A percentile compares a stretch with the other conserved stretches of the same genome.
Evolutionary conservation across 2,113 vertebrate genomes (phyloP).

Genomic region (Tenrec ecaudatus): DNA sequence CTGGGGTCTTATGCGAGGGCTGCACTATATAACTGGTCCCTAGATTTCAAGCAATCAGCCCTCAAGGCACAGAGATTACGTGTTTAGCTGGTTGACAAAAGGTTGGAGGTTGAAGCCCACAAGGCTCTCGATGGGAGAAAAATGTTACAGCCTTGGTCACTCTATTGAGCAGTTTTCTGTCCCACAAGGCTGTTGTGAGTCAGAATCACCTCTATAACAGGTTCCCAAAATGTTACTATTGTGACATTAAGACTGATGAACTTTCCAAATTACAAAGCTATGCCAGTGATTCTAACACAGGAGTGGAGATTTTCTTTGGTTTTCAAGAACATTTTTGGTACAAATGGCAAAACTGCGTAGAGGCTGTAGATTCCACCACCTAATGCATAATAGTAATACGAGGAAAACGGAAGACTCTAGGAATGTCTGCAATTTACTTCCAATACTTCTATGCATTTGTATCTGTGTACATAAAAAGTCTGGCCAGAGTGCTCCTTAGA

Average conservation of each 20-base stretch:
- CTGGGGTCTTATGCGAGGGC: too few species aligned
- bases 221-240: background rate
- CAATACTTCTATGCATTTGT: background rate
- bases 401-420: background rate
- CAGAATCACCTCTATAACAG: background rate
- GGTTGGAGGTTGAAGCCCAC: too few species aligned
- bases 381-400: background rate
- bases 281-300: background rate
- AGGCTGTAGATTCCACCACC: background rate
- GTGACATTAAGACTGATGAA: background rate
- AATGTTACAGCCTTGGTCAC: background rate
- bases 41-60: too few species aligned
- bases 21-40: too few species aligned
- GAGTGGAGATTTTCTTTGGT: constrained; percentile 37
- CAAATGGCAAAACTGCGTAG: background rate
- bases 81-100: too few species aligned
- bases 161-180: background rate
- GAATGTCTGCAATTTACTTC: constrained; percentile 7
- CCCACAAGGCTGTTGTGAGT: background rate
- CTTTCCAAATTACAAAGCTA: background rate
- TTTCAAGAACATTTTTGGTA: background rate
- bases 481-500: background rate
- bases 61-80: too few species aligned
- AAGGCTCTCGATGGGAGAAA: too few species aligned
- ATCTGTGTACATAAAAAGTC: too few species aligned